Percentiles rank a stretch among this genome's conserved stretches.
These are phyloP conservation scores for Anguilla anguilla DNA, from an alignment of 2,797 vertebrate genomes.

Conservation along the genomic window DNA sequence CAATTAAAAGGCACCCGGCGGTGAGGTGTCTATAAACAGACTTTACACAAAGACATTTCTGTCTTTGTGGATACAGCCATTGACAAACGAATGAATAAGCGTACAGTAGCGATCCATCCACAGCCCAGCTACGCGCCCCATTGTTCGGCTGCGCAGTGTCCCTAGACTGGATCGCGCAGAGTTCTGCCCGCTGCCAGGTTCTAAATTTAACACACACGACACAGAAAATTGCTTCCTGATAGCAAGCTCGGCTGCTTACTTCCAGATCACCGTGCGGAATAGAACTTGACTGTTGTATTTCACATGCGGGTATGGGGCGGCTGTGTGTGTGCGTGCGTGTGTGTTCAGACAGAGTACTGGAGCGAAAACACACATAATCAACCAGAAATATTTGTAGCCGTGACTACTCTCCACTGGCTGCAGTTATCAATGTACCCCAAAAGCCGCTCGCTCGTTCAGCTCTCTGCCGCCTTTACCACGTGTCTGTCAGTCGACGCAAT, in stretches of 20 bases:
- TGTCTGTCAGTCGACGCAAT: slow-evolving; percentile 37
- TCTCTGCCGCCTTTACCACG: slow-evolving; percentile 34
- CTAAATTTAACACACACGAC: slow-evolving; percentile 17
- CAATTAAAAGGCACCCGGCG: slow-evolving; percentile 18
- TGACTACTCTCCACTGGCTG: neutral
- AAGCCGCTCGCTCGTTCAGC: slow-evolving; percentile 32
- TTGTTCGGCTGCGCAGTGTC: neutral
- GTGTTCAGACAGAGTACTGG: slow-evolving; percentile 69
- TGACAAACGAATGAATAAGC: neutral
- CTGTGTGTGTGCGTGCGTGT: slow-evolving; percentile 22
- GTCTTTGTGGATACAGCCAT: neutral
- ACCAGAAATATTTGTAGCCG: neutral
- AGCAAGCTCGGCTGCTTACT: slow-evolving; percentile 4
- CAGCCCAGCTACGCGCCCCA: neutral
- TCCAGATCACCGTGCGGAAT: neutral
- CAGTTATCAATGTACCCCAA: neutral
- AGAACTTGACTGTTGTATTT: slow-evolving; percentile 1
- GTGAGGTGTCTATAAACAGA: slow-evolving; percentile 26
- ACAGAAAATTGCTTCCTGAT: slow-evolving; percentile 17
- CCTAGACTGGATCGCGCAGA: neutral
- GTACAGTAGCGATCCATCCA: neutral
- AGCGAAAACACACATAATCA: slow-evolving; percentile 60
- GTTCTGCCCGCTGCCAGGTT: neutral
- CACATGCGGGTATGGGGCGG: neutral
- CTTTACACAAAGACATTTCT: slow-evolving; percentile 23